A percentile compares a stretch with the other conserved stretches of the same genome.
phyloP scores from a whole-genome alignment of 37 sponge, comb jelly and placozoan species.

The Ianthella basta region DNA sequence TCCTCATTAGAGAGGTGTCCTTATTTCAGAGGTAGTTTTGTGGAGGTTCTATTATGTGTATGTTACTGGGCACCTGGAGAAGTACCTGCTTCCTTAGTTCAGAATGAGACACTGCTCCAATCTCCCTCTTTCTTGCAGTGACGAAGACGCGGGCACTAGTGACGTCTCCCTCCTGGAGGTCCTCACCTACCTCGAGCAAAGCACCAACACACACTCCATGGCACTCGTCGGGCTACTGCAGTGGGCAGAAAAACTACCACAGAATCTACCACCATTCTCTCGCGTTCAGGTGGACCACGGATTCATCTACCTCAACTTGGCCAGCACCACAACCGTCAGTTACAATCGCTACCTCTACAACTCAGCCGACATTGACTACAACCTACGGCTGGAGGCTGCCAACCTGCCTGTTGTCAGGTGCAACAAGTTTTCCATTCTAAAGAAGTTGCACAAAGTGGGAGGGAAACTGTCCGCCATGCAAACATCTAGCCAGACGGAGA shows the following conservation, averaged over 20 bases:
- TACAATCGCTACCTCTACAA: conserved; percentile 64
- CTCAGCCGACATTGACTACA: conserved; percentile 67
- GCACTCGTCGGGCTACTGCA: conserved; percentile 36
- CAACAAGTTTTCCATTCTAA: conserved; percentile 53
- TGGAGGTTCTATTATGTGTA: too few species aligned
- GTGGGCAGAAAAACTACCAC: conserved; percentile 30
- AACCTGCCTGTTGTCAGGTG: conserved; percentile 34
- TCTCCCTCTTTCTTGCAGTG: background rate
- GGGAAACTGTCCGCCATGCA: conserved; percentile 49
- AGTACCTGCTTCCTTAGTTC: too few species aligned
- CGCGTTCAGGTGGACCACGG: conserved; percentile 59
- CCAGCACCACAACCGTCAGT: conserved; percentile 14
- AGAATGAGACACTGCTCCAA: too few species aligned
- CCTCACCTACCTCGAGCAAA: conserved; percentile 45
- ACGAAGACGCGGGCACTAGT: background rate
- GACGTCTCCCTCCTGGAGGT: conserved; percentile 63
- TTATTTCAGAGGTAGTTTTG: too few species aligned
- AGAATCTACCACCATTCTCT: conserved; percentile 12
- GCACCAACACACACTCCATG: conserved; percentile 12
- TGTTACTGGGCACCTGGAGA: too few species aligned
- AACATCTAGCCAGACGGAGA: background rate
- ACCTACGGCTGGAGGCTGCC: conserved; percentile 49
- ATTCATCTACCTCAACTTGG: conserved; percentile 69
- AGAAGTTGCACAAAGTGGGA: conserved; percentile 60
- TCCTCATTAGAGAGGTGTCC: too few species aligned